Evolutionary conservation across 2,888 invertebrate species (phyloP), one percentile per base, ranked within the genome.

Genomic region (Acheta domesticus): DNA sequence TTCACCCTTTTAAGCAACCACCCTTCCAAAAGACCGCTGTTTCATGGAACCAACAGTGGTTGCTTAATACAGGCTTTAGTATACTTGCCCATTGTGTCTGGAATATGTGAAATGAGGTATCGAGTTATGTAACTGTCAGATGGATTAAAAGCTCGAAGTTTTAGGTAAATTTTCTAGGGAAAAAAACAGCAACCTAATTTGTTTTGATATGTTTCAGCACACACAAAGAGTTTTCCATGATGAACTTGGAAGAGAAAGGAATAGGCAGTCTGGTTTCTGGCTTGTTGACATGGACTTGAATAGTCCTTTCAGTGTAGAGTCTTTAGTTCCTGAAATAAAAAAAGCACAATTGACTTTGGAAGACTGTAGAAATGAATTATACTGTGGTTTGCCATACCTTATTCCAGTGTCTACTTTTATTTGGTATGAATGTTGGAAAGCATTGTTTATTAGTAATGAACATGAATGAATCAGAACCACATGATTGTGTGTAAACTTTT

Each of bases 321-420:
- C 87, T 19, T 86, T 90, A 81, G 90, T 91, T 80, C 90, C 90
- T 76, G 89, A 90, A 85, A 86, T 90, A 84, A 84, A 84, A 83
- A 85, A 86, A 80, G 89, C 89, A 16, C 83, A 87, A 83, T 49
- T 48, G 1, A 75, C 75, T 75, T 85, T 87, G 21, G 85, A 88
- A 85, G 88, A 91, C 83, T 94, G 94, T 86, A 86, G 88, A 78
- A 87, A 88, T 80, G 89, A 91, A 86, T 86, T 92, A 83, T 94
- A 93, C 87, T 95, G 95, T 87, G 95, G 94, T 80, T 88, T 93
- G 87, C 94, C 95, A 19, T 95, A 93, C 88, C 90, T 91, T 85
- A 91, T 94, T 86, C 95, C 95, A 73, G 92, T 93, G 83, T 88
- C 91, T 81, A 88, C 90, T 78, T 91, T 93, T 84, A 88, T 94